Conservation (phyloP, 2,797 vertebrate genomes). For the Acestrorhynchus altus region DNA sequence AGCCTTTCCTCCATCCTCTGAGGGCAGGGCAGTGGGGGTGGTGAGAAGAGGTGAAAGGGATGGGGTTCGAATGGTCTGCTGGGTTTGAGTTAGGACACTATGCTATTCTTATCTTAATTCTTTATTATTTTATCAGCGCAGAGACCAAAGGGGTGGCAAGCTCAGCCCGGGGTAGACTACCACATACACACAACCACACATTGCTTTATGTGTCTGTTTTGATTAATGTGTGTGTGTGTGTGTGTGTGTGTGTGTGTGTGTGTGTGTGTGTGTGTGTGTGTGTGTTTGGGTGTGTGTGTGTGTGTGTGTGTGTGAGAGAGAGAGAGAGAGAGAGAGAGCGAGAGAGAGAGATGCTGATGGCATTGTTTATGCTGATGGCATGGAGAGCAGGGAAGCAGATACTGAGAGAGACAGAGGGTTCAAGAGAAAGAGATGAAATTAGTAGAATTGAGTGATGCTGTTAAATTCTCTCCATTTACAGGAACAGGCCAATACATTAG, state of each 20-base stretch:
- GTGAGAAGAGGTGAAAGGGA: not conserved
- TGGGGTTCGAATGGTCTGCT: not conserved
- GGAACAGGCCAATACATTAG: too few relatives aligned
- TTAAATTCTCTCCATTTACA: not conserved
- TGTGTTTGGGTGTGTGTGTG: too few relatives aligned
- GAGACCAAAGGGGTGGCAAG: not conserved
- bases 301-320: too few relatives aligned
- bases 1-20: not conserved
- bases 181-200: not conserved
- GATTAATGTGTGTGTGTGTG: not conserved
- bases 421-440: too few relatives aligned
- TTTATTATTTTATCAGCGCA: not conserved
- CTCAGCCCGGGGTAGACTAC: not conserved
- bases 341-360: too few relatives aligned
- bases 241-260: too few relatives aligned
- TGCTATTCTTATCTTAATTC: constrained; percentile 3
- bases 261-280: too few relatives aligned
- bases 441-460: not conserved
- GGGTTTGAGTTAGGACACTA: not conserved
- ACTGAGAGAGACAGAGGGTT: not conserved
- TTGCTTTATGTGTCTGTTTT: not conserved
- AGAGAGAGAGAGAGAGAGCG: too few relatives aligned
- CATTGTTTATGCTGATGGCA: constrained; percentile 9
- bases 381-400: not conserved
- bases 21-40: not conserved